These are phyloP conservation scores for Xerus inauris DNA, from an alignment of 2,113 vertebrate species.

Conservation along the genomic window DNA sequence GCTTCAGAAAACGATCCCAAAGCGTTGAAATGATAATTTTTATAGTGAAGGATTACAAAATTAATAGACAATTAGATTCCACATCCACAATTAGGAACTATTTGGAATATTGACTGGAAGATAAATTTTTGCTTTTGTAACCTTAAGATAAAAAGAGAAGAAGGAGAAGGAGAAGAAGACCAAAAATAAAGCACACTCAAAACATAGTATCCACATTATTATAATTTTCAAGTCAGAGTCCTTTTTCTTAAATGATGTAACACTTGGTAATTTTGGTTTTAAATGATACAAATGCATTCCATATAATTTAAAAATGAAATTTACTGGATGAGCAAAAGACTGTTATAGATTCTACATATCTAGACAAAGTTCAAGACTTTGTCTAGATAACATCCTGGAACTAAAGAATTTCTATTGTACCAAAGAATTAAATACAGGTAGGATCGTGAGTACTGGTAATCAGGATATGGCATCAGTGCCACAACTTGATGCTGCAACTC, in stretches of 20 bases:
- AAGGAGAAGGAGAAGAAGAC: background rate
- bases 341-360: background rate
- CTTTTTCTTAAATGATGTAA: background rate
- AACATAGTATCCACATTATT: background rate
- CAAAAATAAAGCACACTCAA: background rate
- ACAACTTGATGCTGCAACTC: rapidly evolving
- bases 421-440: background rate
- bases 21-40: background rate
- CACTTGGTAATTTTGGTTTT: background rate
- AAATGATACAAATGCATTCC: background rate
- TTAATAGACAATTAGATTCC: background rate
- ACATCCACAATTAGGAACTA: background rate
- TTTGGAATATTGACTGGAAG: background rate
- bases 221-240: background rate
- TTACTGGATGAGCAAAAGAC: background rate
- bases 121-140: background rate
- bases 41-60: background rate
- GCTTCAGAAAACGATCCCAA: background rate
- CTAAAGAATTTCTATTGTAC: background rate
- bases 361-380: too few species aligned
- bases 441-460: background rate
- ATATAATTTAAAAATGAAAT: background rate
- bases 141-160: background rate
- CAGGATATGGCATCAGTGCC: rapidly evolving
- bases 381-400: background rate